Evolutionary conservation across 2,797 vertebrate genomes (phyloP).

Genomic region (Pampus argenteus): DNA sequence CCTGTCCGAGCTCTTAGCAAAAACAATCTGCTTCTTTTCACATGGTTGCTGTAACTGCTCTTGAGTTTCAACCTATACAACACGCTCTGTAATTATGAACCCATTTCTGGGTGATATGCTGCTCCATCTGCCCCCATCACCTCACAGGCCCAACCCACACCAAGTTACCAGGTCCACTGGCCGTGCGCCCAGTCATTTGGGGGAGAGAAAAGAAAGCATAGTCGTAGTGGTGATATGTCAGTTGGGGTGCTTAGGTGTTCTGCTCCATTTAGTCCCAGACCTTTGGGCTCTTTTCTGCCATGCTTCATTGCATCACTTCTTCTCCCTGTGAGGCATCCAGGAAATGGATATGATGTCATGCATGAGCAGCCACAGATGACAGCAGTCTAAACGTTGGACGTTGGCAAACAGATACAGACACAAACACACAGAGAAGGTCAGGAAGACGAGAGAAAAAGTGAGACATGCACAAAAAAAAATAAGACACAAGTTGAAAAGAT

Average conservation of each 20-base stretch:
- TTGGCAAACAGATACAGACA: slow-evolving; percentile 43
- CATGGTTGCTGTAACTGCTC: slow-evolving; percentile 35
- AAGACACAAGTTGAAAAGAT: slow-evolving; percentile 43
- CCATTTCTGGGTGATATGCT: slow-evolving; percentile 17
- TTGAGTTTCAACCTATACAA: slow-evolving; percentile 25
- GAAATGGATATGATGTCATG: slow-evolving; percentile 75
- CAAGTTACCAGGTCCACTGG: not conserved
- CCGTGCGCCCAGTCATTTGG: slow-evolving; percentile 4
- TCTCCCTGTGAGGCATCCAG: slow-evolving; percentile 58
- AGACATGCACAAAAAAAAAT: slow-evolving; percentile 5
- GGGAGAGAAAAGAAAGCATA: slow-evolving; percentile 4
- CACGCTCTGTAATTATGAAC: slow-evolving; percentile 30
- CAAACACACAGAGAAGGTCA: slow-evolving; percentile 44
- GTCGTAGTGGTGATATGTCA: slow-evolving; percentile 38
- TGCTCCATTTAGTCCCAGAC: slow-evolving; percentile 66
- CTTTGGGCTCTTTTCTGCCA: slow-evolving; percentile 53
- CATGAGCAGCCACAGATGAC: slow-evolving; percentile 67
- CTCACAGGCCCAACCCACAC: slow-evolving; percentile 15
- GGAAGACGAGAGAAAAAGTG: slow-evolving; percentile 21
- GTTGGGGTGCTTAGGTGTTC: slow-evolving; percentile 48
- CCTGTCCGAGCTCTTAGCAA: slow-evolving; percentile 23
- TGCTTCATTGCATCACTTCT: slow-evolving; percentile 55
- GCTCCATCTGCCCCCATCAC: not conserved
- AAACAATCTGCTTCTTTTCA: slow-evolving; percentile 47
- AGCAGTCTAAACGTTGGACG: slow-evolving; percentile 51